Base-by-base conservation (phyloP, 2,113 vertebrate species). In the Malaclemys terrapin region DNA sequence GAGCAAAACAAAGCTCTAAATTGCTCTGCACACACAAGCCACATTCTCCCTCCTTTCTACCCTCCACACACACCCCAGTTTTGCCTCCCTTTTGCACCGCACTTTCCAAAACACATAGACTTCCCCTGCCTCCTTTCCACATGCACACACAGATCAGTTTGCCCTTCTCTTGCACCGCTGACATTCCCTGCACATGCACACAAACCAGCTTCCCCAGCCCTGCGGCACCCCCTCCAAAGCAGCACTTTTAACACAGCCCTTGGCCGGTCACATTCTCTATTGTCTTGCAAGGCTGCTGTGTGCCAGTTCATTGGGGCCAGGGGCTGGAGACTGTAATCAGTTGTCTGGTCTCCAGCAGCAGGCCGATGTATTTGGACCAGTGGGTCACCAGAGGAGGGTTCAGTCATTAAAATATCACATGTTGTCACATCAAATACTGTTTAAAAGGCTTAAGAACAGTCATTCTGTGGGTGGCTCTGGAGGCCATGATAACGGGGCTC, bases 311-410 rank as follows among this genome's bases (percentile, higher is more conserved):
- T 9, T 62, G 29, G 27, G 29, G 49, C 49, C 49, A 31, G 57
- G 17, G 52, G 52, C 52, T 53, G 57, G 57, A 10, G 62, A 25
- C 54, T 47, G 20, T 24, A 45, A 17, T 35, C 47, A n/a, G 59
- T 20, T 17, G 69, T 25, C 8, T 27, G 75, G 3, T n/a, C 42
- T 65, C 45, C 84, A 87, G 56, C 16, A 42, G 65, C 0, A 0
- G 62, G 4, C 14, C 5, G 16, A 5, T 3, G 53, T 75, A 52
- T 6, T 25, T 1, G 35, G 54, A 24, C 6, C 59, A 65, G 14
- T 65, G 5, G 0, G 0, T 1, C 25, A 87, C 50, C 3, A 87
- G 31, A n/a, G 75, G 35, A 22, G 42, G 38, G 5, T 4, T 53
- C 50, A 53, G 5, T 53, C 25, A 24, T 49, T 84, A n/a, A 20